Percentiles rank a stretch among this genome's conserved stretches.
Evolutionary conservation across 1,140 invertebrate species (phyloP).

Genomic region (Plutomurus gul): DNA sequence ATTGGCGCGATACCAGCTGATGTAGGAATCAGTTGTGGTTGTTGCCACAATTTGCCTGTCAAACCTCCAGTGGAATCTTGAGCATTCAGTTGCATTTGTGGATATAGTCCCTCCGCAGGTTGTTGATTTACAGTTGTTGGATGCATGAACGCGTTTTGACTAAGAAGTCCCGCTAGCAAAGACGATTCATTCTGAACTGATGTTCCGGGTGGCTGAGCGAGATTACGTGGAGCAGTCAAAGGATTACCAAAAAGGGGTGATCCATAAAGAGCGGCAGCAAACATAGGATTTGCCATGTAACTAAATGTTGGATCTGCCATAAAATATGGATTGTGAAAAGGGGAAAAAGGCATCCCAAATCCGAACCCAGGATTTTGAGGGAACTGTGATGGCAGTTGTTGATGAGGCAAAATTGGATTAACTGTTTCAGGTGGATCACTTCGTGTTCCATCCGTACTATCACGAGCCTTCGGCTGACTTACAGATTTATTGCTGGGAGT

Average conservation of each 20-base stretch:
- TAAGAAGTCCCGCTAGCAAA: not conserved
- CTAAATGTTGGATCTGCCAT: slow-evolving; percentile 28
- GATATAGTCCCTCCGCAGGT: not conserved
- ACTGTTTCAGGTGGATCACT: not conserved
- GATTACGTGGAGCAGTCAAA: not conserved
- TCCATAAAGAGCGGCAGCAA: not conserved
- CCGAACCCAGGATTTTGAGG: not conserved
- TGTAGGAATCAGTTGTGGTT: not conserved
- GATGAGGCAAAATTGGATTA: not conserved
- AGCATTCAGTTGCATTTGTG: not conserved
- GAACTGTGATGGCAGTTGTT: not conserved
- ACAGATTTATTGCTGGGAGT: not conserved
- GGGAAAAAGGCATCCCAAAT: not conserved
- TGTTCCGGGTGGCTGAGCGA: not conserved
- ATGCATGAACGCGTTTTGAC: not conserved
- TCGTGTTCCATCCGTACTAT: not conserved
- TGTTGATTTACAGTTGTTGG: not conserved
- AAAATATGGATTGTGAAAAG: slow-evolving; percentile 4
- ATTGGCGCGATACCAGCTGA: not conserved
- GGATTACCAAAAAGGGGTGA: not conserved
- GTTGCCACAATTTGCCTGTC: not conserved
- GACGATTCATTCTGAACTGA: not conserved
- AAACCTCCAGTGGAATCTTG: not conserved
- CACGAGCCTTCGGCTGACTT: not conserved
- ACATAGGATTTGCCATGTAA: slow-evolving; percentile 22